Percentiles rank a stretch among this genome's conserved stretches.
Conservation (phyloP, 2,797 vertebrate genomes). For the Smutsia temminckii region DNA sequence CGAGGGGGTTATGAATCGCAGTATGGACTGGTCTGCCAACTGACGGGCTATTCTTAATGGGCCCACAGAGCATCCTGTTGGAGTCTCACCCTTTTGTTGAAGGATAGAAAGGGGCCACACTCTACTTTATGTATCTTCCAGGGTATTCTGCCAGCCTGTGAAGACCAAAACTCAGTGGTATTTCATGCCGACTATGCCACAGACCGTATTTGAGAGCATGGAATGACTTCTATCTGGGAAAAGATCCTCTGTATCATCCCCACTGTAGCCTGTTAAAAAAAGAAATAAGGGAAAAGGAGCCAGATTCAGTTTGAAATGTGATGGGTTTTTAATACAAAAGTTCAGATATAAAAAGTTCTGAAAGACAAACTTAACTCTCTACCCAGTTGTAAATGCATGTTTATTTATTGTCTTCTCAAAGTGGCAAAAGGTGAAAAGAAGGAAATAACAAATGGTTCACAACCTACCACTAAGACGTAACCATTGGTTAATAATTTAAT, state of each 20-base stretch:
- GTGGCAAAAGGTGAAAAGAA: neutral
- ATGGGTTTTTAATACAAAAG: slow-evolving; percentile 18
- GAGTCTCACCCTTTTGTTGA: neutral
- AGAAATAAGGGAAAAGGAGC: neutral
- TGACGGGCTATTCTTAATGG: neutral
- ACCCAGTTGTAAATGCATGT: neutral
- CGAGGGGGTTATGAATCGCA: neutral
- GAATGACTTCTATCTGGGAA: neutral
- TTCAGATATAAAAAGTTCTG: slow-evolving; percentile 8
- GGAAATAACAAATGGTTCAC: neutral
- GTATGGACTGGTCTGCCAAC: neutral
- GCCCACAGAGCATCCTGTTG: neutral
- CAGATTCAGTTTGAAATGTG: neutral
- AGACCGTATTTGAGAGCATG: neutral
- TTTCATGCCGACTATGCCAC: neutral
- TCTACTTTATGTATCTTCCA: neutral
- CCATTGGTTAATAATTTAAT: neutral
- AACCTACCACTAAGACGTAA: neutral
- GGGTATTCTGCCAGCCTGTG: neutral
- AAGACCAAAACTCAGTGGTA: neutral
- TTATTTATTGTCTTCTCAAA: neutral
- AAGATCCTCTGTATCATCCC: neutral
- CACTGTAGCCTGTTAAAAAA: neutral
- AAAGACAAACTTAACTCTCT: neutral
- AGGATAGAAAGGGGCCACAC: neutral